Evolutionary conservation across 2,113 vertebrate genomes (phyloP).

Genomic region (Pagrus major): DNA sequence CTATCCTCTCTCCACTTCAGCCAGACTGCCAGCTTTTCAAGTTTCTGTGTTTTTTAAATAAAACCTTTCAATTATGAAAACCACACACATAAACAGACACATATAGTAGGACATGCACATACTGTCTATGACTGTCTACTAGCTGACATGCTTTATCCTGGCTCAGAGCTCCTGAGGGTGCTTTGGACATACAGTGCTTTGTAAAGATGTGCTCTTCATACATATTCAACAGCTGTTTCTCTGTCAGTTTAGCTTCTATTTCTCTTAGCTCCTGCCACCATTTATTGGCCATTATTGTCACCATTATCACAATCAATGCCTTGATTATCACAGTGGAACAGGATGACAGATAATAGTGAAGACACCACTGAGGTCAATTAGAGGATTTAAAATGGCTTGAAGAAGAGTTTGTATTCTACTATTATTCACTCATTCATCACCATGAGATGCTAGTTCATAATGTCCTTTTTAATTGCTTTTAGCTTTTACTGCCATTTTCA

Average conservation of each 20-base stretch:
- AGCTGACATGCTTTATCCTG: constrained; percentile 12
- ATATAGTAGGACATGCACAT: not conserved
- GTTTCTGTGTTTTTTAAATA: too few species aligned
- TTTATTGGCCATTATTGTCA: not conserved
- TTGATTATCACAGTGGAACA: not conserved
- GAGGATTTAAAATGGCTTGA: not conserved
- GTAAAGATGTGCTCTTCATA: constrained; percentile 15
- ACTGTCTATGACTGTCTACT: not conserved
- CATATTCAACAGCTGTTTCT: constrained; percentile 2
- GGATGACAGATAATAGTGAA: not conserved
- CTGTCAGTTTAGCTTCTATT: not conserved
- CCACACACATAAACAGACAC: not conserved
- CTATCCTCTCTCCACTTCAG: too few species aligned
- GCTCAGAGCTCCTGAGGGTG: not conserved
- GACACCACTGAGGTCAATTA: not conserved
- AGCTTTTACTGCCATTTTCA: not conserved
- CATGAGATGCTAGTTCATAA: not conserved
- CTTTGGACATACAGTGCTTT: not conserved
- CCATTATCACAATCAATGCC: not conserved
- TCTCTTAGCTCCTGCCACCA: not conserved
- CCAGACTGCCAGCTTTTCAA: too few species aligned
- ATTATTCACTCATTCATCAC: not conserved
- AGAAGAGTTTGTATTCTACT: not conserved
- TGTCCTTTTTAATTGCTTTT: not conserved
- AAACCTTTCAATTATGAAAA: not conserved